Evolutionary conservation across 2,888 invertebrate genomes (phyloP), one percentile per base, ranked within the genome.

Genomic region (Xanthia icteritia): DNA sequence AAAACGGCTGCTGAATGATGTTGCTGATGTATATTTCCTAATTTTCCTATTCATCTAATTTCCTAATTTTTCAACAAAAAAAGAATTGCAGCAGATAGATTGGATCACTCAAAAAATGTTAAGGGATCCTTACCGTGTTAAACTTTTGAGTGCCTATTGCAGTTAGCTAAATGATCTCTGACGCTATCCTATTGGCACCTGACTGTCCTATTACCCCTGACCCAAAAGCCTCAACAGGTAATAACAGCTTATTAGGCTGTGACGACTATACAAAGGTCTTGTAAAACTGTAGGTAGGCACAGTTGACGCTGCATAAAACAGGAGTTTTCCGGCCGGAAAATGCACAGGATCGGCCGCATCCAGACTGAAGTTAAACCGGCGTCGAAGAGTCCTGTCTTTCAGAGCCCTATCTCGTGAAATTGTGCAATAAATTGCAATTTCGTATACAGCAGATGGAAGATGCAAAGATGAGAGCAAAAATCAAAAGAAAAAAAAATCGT

Each of bases 331-430:
- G 9, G 6, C 45, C 45, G 45, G 61, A 45, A 54, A 45, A 69
- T 23, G 45, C 42, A 27, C 36, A 20, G 5, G 8, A 27, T 42
- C 20, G 15, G 13, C 15, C 54, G 17, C 23, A 73, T 45, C 9
- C 5, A n/a, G 58, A n/a, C 20, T 6, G 45, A 27, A 65, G 56
- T 31, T 3, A 5, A 36, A 58, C 79, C 65, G 36, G 51, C 68
- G 31, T 56, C 51, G 13, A 20, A 45, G 9, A 45, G 2, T 64
- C 51, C 36, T 13, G 23, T 2, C 51, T 68, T 60, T 68, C 48
- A 58, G 42, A 27, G 13, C 13, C 5, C 17, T 58, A 13, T 51
- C 9, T 68, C 75, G 36, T 45, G 23, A 74, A 81, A 64, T 58
- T 73, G n/a, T 54, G 51, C 56, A 20, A 42, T 31, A 58, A 51